These are phyloP conservation scores for Polymixis flavicincta DNA, from an alignment of 2,888 invertebrate genomes.

Conservation along the genomic window DNA sequence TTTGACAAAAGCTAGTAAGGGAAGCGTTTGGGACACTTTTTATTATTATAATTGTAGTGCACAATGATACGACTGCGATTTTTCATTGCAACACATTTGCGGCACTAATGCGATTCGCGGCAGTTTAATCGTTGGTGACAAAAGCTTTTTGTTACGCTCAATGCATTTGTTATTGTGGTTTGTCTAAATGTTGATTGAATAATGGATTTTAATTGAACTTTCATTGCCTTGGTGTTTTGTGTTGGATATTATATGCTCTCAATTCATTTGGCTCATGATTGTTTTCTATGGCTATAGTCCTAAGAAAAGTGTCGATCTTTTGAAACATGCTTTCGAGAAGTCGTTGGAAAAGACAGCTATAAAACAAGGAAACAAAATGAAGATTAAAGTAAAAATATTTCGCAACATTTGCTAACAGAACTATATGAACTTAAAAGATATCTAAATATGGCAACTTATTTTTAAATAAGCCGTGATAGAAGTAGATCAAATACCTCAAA, in stretches of 20 bases:
- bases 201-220: slow-evolving; percentile 65
- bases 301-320: neutral
- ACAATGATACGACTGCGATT: slow-evolving; percentile 80
- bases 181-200: slow-evolving; percentile 65
- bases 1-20: slow-evolving; percentile 33
- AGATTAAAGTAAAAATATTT: neutral
- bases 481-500: neutral
- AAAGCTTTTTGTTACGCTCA: slow-evolving; percentile 68
- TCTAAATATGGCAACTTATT: accelerated
- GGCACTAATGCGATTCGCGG: slow-evolving; percentile 79
- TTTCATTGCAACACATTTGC: slow-evolving; percentile 76
- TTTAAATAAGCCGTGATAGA: neutral
- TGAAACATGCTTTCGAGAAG: neutral
- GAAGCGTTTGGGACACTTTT: slow-evolving; percentile 59
- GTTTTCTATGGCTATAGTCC: neutral
- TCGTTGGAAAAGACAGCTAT: neutral
- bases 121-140: slow-evolving; percentile 75
- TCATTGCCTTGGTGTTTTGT: slow-evolving; percentile 44
- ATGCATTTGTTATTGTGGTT: slow-evolving; percentile 68
- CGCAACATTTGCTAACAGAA: neutral
- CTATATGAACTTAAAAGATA: neutral
- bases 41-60: slow-evolving; percentile 61
- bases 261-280: slow-evolving; percentile 12
- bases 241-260: slow-evolving; percentile 32
- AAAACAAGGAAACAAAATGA: neutral